Evolutionary conservation across 2,888 invertebrate genomes (phyloP).

Genomic region (Noctua janthe): DNA sequence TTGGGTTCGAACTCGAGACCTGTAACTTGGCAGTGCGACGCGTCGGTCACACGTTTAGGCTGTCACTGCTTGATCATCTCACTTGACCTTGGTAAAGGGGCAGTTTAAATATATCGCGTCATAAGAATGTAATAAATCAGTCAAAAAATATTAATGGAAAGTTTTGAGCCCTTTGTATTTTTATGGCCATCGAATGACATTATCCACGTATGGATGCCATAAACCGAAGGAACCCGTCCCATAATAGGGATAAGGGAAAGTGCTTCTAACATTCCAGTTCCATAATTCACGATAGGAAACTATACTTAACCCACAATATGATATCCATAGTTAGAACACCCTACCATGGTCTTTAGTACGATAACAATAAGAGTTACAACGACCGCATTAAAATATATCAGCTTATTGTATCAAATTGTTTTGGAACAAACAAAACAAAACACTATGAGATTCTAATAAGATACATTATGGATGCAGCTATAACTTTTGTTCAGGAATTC

Average conservation of each 20-base stretch:
- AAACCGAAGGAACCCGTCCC: conserved; percentile 33
- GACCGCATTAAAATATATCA: neutral
- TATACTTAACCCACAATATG: conserved; percentile 39
- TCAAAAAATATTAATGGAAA: conserved; percentile 26
- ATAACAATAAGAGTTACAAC: neutral
- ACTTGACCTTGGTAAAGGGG: neutral
- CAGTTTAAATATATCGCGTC: neutral
- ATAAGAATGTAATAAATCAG: neutral
- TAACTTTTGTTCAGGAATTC: neutral
- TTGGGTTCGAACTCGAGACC: no score
- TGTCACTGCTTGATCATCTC: no score
- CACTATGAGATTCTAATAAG: conserved; percentile 4
- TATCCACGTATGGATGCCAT: conserved; percentile 16
- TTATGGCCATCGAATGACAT: conserved; percentile 13
- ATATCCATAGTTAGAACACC: neutral
- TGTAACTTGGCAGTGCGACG: no score
- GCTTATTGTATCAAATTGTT: neutral
- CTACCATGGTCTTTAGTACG: neutral
- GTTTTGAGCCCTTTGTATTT: conserved; percentile 12
- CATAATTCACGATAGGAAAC: conserved; percentile 66
- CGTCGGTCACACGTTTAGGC: no score
- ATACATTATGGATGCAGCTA: conserved; percentile 15
- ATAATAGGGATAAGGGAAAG: conserved; percentile 73
- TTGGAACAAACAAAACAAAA: conserved; percentile 18
- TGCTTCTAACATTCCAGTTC: conserved; percentile 73